phyloP scores from a whole-genome alignment of 2,113 vertebrate species.

The Coreoperca whiteheadi region DNA sequence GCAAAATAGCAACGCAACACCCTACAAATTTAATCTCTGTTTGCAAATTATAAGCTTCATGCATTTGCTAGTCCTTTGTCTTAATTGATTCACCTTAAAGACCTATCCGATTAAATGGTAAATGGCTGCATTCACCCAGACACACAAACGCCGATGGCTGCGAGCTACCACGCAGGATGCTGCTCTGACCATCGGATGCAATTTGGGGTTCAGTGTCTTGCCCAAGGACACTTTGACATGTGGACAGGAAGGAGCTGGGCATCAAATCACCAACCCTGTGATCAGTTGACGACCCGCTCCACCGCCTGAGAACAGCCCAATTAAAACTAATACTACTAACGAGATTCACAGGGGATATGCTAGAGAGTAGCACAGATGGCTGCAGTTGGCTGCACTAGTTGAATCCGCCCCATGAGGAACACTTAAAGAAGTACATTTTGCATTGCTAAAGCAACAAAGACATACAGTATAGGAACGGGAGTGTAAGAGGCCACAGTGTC shows the following conservation, averaged over 20 bases:
- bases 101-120: slow-evolving; percentile 12
- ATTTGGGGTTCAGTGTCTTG: too few species aligned
- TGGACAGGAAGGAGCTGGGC: too few species aligned
- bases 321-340: slow-evolving; percentile 25
- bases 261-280: too few species aligned
- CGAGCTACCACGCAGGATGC: too few species aligned
- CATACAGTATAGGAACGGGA: neutral
- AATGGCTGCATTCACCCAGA: too few species aligned
- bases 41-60: neutral
- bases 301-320: neutral
- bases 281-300: too few species aligned
- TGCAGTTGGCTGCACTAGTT: slow-evolving; percentile 28
- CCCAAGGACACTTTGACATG: too few species aligned
- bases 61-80: slow-evolving; percentile 16
- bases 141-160: too few species aligned
- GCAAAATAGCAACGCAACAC: neutral
- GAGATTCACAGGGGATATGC: slow-evolving; percentile 7
- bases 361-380: slow-evolving; percentile 51
- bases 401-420: slow-evolving; percentile 29
- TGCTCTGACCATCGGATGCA: too few species aligned
- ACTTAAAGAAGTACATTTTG: slow-evolving; percentile 24
- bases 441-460: neutral
- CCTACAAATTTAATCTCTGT: neutral
- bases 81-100: slow-evolving; percentile 15
- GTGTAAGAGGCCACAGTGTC: neutral